Base-by-base conservation (phyloP, 92 coral and sea anemone genomes). In the Meandrina meandrites region DNA sequence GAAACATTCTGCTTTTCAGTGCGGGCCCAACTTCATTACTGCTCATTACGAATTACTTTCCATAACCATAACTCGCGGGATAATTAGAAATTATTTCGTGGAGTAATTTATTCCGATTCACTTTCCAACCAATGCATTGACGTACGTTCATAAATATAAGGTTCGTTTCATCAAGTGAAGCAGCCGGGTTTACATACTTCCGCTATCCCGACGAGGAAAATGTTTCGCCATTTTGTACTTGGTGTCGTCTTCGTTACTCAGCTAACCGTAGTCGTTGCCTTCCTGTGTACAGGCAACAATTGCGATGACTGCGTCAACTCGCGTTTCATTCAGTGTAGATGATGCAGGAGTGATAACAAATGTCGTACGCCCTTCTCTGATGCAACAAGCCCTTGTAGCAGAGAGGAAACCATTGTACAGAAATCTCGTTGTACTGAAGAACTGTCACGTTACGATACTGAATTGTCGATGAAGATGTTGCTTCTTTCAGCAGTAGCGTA, bases 391-490 rank as follows among this genome's bases (percentile, higher is more conserved):
- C 89, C 87, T 35, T 92, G 94, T 86, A 86, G 83, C 45, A 69
- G 81, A 56, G 83, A 84, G 9, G 89, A 90, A 40, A 90, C 78
- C 42, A 77, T 93, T 51, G 85, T 86, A 3, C 36, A 45, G 6
- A 35, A 48, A 69, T 40, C 86, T 12, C 72, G 47, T 47, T 87
- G 92, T 56, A 77, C 21, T 67, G 51, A 56, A 0, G 71, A 31
- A 32, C 3, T 66, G 69, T 81, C 90, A 6, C 66, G 40, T 32
- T 94, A 94, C 73, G 74, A 80, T 53, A 82, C 84, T 40, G 75
- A 81, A 34, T 58, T 93, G 47, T 87, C 94, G 40, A 62, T 85
- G 90, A 93, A 93, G 73, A 93, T 93, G 96, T 50, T 91, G 21
- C 81, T 80, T 67, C 92, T 93, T 36, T 88, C 87, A 14, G 88